Conservation (phyloP, 2,113 vertebrate species). For the Cervus canadensis region DNA sequence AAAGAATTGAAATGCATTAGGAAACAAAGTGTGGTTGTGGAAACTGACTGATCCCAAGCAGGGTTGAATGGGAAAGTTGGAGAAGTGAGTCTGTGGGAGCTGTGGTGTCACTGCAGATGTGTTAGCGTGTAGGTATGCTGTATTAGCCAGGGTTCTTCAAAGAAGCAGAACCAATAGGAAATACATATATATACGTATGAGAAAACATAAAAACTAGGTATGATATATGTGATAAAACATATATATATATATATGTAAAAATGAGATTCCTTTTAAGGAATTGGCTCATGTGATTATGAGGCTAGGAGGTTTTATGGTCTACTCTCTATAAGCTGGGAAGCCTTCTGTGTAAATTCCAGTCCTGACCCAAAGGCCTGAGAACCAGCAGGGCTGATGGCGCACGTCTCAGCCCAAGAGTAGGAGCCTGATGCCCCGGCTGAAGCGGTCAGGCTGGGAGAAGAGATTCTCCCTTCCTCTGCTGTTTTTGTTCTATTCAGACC, state of each 20-base stretch:
- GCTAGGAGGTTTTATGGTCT: neutral
- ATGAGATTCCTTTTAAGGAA: neutral
- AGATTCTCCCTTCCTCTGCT: neutral
- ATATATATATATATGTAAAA: neutral
- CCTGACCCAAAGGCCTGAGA: neutral
- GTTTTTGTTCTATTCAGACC: neutral
- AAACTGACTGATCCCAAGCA: neutral
- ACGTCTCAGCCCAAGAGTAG: neutral
- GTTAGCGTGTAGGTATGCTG: neutral
- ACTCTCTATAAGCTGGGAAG: neutral
- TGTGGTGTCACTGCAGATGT: neutral
- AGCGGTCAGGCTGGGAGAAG: neutral
- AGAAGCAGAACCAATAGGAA: neutral
- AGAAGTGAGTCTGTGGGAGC: neutral
- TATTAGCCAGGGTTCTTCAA: neutral
- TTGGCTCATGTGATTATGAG: neutral
- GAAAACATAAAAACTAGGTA: neutral
- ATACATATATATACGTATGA: neutral
- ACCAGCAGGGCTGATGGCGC: neutral
- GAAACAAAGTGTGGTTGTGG: neutral
- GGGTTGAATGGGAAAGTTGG: neutral
- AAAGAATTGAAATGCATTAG: neutral
- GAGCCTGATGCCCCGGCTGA: neutral
- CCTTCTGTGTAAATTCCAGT: neutral
- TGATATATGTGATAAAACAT: neutral